Conservation (phyloP, 2,797 vertebrate species). For the Liparis tanakae region DNA sequence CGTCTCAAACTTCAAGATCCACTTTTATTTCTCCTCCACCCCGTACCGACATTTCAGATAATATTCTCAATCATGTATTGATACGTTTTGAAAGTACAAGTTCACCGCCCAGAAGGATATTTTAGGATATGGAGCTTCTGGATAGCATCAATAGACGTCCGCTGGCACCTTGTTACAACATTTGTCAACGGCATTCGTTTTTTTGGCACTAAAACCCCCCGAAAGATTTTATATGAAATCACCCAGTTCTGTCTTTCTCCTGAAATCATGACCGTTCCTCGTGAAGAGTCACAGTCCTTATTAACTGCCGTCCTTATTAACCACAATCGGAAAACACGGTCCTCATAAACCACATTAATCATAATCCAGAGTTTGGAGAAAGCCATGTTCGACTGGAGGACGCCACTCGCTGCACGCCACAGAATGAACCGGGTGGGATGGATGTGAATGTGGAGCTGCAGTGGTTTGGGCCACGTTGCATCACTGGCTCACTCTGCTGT, state of each 20-base stretch:
- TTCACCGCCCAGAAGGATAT: conserved; percentile 10
- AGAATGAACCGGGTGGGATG: background rate
- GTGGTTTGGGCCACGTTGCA: background rate
- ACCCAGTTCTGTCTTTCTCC: background rate
- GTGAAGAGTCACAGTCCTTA: background rate
- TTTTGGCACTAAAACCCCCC: background rate
- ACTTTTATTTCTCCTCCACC: conserved; percentile 39
- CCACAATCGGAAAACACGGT: background rate
- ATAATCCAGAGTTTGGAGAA: background rate
- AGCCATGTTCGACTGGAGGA: background rate
- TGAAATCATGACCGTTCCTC: conserved; percentile 10
- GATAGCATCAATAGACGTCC: conserved; percentile 12
- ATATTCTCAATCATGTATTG: conserved; percentile 20
- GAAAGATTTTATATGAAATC: background rate
- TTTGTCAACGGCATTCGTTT: background rate
- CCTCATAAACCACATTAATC: background rate
- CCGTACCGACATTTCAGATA: conserved; percentile 13
- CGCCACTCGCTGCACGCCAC: background rate
- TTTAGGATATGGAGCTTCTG: conserved; percentile 15
- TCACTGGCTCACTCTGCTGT: conserved; percentile 7
- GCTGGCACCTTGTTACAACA: conserved; percentile 10
- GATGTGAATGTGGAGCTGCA: conserved; percentile 7
- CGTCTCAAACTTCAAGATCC: conserved; percentile 42
- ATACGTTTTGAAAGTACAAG: conserved; percentile 25
- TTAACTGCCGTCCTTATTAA: background rate